phyloP scores from a whole-genome alignment of 2,888 invertebrate species.

The Caenorhabditis sp. region DNA sequence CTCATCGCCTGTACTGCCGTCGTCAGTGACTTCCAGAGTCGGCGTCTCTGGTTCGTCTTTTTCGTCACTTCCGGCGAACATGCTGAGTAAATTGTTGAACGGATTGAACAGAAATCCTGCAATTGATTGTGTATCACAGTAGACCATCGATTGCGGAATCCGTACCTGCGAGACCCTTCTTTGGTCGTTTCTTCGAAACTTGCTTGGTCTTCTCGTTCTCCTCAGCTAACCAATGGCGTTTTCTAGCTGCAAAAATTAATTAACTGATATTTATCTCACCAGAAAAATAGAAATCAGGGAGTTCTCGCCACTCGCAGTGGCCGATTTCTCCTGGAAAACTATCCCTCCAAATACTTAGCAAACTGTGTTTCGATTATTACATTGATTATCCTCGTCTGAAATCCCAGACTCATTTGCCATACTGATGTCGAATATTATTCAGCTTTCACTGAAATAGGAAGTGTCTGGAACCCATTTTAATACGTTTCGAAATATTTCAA shows the following conservation, averaged over 20 bases:
- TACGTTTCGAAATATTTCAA: not conserved
- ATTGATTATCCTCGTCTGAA: constrained; percentile 39
- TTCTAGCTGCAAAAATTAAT: constrained; percentile 40
- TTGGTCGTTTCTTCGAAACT: constrained; percentile 1
- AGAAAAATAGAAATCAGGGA: too few relatives aligned
- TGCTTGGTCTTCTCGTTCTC: not conserved
- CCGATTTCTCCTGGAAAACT: too few relatives aligned
- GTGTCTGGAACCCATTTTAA: not conserved
- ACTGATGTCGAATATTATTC: too few relatives aligned
- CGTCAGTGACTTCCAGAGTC: not conserved
- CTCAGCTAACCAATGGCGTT: constrained; percentile 35
- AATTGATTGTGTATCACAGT: too few relatives aligned
- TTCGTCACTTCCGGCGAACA: not conserved
- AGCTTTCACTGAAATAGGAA: too few relatives aligned
- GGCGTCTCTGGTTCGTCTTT: not conserved
- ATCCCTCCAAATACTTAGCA: too few relatives aligned
- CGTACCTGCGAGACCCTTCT: constrained; percentile 2
- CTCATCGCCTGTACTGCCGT: too few relatives aligned
- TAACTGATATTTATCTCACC: not conserved
- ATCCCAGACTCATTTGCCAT: constrained; percentile 32
- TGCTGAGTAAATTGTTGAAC: not conserved
- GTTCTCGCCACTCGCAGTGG: too few relatives aligned
- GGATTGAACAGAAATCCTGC: constrained; percentile 14
- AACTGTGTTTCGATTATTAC: constrained; percentile 20
- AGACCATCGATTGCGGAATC: too few relatives aligned